These are phyloP conservation scores for Cephus rjabovi DNA, from an alignment of 2,888 invertebrate genomes.

Conservation along the genomic window DNA sequence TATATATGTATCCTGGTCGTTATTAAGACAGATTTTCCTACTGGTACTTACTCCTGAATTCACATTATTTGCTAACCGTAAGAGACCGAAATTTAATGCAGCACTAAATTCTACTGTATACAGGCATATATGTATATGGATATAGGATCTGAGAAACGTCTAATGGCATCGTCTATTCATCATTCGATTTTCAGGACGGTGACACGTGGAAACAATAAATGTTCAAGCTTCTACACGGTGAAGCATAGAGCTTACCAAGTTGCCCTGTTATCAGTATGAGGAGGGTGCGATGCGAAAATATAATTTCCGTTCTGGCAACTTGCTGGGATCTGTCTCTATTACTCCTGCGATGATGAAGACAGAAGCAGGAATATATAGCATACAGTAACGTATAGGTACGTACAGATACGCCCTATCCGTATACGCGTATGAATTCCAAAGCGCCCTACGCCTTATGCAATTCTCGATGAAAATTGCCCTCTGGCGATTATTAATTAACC, in stretches of 20 bases:
- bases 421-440: not conserved
- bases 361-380: not conserved
- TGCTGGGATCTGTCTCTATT: conserved; percentile 36
- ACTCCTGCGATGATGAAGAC: conserved; percentile 28
- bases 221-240: not conserved
- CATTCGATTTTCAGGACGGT: not conserved
- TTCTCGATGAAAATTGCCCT: not conserved
- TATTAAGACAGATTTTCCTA: not conserved
- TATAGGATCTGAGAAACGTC: not conserved
- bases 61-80: not conserved
- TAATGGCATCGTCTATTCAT: not conserved
- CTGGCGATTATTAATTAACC: not conserved
- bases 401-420: not conserved
- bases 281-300: conserved; percentile 38
- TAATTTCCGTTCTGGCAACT: conserved; percentile 44
- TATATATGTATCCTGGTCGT: conserved; percentile 3
- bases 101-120: not conserved
- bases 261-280: conserved; percentile 31
- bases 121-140: not conserved
- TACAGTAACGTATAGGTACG: not conserved
- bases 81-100: not conserved
- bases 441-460: not conserved
- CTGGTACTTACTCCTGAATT: not conserved
- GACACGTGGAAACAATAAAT: conserved; percentile 7
- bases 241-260: conserved; percentile 26